Evolutionary conservation across 2,113 vertebrate genomes (phyloP).

Genomic region (Meleagris gallopavo): DNA sequence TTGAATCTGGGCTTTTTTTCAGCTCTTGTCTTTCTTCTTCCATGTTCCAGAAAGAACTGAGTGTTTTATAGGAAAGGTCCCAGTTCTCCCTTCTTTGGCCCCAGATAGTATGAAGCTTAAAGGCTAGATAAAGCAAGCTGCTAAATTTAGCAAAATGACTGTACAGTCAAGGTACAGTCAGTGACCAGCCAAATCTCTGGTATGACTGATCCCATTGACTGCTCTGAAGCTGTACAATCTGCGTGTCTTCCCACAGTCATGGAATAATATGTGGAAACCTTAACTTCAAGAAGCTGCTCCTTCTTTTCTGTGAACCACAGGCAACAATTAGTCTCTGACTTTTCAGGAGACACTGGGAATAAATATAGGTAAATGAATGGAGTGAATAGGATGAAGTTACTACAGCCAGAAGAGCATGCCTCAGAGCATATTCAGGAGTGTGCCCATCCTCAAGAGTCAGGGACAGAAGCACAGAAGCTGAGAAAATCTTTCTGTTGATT

Average conservation of each 20-base stretch:
- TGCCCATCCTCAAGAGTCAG: neutral
- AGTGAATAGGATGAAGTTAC: neutral
- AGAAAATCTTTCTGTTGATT: neutral
- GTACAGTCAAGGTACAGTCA: neutral
- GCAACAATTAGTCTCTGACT: neutral
- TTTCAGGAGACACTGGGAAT: neutral
- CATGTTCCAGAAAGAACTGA: neutral
- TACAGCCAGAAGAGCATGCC: neutral
- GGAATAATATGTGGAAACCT: neutral
- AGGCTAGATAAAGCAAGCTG: neutral
- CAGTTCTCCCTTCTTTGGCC: neutral
- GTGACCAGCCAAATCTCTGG: neutral
- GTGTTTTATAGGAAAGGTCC: neutral
- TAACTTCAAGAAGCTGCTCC: neutral
- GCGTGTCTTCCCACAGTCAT: neutral
- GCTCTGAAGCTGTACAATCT: neutral
- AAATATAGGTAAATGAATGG: neutral
- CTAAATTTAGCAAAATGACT: neutral
- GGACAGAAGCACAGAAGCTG: neutral
- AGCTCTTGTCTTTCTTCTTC: neutral
- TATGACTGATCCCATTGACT: neutral
- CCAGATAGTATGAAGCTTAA: neutral
- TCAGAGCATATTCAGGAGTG: neutral
- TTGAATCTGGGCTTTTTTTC: neutral
- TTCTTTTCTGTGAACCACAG: neutral